Conservation (phyloP, 2,113 vertebrate species). For the Macrotis lagotis region DNA sequence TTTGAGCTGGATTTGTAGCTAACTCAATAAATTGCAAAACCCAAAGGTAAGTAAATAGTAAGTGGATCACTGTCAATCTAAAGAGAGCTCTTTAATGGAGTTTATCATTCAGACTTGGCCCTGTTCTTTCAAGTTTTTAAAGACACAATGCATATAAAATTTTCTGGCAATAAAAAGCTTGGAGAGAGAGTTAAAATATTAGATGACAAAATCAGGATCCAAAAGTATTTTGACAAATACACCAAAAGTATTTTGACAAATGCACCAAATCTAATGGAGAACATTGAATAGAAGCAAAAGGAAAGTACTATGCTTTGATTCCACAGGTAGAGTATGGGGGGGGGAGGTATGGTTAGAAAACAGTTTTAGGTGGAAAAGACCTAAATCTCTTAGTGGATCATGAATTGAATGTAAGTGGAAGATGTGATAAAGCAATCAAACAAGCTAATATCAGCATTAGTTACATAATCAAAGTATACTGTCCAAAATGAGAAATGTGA, state of each 20-base stretch:
- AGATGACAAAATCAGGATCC: background rate
- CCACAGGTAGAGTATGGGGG: background rate
- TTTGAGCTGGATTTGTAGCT: background rate
- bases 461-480: background rate
- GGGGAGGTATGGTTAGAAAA: background rate
- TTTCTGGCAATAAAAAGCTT: background rate
- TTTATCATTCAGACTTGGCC: background rate
- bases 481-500: background rate
- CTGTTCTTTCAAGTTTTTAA: background rate
- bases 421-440: background rate
- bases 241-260: no score
- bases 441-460: background rate
- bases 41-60: background rate
- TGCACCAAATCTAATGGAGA: background rate
- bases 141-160: background rate
- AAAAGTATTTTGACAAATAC: background rate
- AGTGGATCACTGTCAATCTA: background rate
- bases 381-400: background rate
- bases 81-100: background rate
- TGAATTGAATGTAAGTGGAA: background rate
- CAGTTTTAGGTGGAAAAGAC: background rate
- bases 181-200: background rate
- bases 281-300: background rate
- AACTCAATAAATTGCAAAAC: background rate
- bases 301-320: background rate